Conservation (phyloP, 2,888 invertebrate species). For the Phytoseiulus persimilis region DNA sequence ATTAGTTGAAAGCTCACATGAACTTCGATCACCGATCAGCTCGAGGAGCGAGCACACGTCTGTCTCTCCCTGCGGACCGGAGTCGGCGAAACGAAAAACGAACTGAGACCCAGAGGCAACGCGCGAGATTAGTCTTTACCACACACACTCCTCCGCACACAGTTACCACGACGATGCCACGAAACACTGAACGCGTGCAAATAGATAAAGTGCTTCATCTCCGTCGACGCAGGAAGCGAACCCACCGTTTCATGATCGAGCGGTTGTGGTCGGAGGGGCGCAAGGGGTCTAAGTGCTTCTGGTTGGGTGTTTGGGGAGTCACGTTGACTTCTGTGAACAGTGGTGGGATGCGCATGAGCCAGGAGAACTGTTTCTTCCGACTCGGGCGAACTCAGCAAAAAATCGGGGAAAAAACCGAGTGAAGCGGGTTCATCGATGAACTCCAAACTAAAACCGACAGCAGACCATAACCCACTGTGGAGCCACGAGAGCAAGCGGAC, state of each 20-base stretch:
- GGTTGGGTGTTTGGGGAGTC: constrained; percentile 22
- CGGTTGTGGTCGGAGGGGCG: background rate
- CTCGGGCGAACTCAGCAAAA: background rate
- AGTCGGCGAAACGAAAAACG: background rate
- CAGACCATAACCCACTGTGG: no score
- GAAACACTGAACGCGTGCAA: background rate
- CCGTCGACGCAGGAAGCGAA: background rate
- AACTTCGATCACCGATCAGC: no score
- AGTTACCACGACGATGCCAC: background rate
- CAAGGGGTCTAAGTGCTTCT: constrained; percentile 25
- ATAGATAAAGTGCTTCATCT: background rate
- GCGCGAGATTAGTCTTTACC: no score
- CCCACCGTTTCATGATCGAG: constrained; percentile 38
- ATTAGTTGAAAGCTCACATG: background rate
- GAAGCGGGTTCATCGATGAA: background rate
- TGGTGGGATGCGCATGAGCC: background rate
- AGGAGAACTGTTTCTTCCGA: no score
- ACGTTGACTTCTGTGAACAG: constrained; percentile 27
- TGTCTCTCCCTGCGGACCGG: background rate
- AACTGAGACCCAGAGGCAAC: background rate
- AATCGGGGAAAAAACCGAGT: background rate
- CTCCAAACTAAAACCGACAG: background rate
- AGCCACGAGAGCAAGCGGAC: background rate
- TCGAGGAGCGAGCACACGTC: no score
- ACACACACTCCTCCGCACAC: no score